Percentiles rank a stretch among this genome's conserved stretches.
These are phyloP conservation scores for Cosmopolites sordidus DNA, from an alignment of 2,888 invertebrate species.

Conservation along the genomic window DNA sequence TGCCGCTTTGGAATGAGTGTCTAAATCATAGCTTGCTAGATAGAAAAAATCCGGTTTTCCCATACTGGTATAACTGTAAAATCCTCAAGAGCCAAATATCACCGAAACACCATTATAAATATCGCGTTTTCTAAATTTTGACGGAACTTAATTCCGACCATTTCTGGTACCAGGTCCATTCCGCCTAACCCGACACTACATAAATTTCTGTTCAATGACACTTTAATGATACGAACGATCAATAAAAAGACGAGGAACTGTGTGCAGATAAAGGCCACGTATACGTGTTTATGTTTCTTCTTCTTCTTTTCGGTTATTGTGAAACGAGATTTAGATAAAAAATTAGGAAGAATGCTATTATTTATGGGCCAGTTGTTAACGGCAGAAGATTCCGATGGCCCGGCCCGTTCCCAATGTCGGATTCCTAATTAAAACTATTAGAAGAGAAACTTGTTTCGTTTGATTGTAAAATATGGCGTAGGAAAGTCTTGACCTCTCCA, in stretches of 20 bases:
- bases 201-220: constrained; percentile 22
- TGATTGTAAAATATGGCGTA: constrained; percentile 19
- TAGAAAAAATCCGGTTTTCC: too few species aligned
- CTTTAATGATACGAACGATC: constrained; percentile 22
- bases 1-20: too few species aligned
- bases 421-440: constrained; percentile 26
- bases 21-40: too few species aligned
- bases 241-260: constrained; percentile 20
- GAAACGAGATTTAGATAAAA: constrained; percentile 26
- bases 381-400: constrained; percentile 19
- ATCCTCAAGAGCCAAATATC: constrained; percentile 9
- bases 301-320: constrained; percentile 14
- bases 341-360: constrained; percentile 27
- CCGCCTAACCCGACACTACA: constrained; percentile 18
- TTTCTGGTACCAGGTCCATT: constrained; percentile 8
- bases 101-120: constrained; percentile 17
- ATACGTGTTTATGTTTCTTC: constrained; percentile 4
- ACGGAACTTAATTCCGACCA: constrained; percentile 21
- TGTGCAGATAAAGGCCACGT: constrained; percentile 17
- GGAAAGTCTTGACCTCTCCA: constrained; percentile 22
- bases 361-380: constrained; percentile 23
- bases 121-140: constrained; percentile 24
- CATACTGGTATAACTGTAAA: constrained; percentile 4
- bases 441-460: constrained; percentile 22
- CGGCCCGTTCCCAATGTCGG: constrained; percentile 17